Base-by-base conservation (phyloP, 1,140 invertebrate genomes). In the Trichonephila clavata region DNA sequence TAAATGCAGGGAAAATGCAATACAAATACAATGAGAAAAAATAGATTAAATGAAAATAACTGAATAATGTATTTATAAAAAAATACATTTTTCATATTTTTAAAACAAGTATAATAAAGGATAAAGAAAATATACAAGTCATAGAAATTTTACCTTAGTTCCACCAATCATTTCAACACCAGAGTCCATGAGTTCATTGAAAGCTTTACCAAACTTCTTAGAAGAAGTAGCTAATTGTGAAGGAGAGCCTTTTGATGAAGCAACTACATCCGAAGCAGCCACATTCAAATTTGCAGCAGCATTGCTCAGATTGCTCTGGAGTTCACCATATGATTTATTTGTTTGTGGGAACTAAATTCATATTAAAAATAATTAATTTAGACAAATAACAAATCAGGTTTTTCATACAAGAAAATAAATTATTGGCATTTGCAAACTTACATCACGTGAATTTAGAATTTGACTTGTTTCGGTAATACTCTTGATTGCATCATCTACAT, bases 401-500 rank as follows among this genome's bases (percentile, higher is more conserved):
- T 59, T 27, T 77, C 7, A 77, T 6, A 18, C 7, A 0, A 2
- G 7, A 2, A 32, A 39, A 77, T 16, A 16, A 77, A 39, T 1
- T 18, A 6, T 0, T 20, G 1, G 16, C 4, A 39, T 18, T 77
- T 32, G 2, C 13, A 77, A 20, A 63, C 77, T 83, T 90, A 94
- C 93, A 63, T 94, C 86, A 65, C 87, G 16, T 16, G 86, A 83
- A 71, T 94, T 94, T 21, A 99, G 96, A 16, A 97, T 97, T 93
- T 97, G 97, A 63, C 97, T 97, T 63, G 97, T 97, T 94, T 97
- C 97, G 87, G 97, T 97, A 88, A 99, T 98, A 93, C 97, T 97
- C 93, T 97, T 97, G 94, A 99, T 97, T 0, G 98, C 98, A 21
- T 97, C 97, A 95, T 99, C 98, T 5, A 99, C 97, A 95, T 99